Percentiles rank a stretch among this genome's conserved stretches.
Conservation (phyloP, 2,888 invertebrate genomes). For the Epirrhoe tristata region DNA sequence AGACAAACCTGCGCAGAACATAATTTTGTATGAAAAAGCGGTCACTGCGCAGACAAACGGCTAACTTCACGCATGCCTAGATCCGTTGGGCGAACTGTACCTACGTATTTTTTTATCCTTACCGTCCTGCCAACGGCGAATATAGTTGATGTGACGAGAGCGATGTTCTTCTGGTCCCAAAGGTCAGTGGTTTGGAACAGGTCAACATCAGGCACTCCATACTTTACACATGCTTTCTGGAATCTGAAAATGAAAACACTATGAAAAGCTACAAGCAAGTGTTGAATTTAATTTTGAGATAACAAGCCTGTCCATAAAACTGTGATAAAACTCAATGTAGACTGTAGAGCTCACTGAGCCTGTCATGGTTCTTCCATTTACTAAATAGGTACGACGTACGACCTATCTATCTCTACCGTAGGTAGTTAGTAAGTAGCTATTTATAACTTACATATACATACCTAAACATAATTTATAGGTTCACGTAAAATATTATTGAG, state of each 20-base stretch:
- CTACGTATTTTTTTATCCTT: constrained; percentile 49
- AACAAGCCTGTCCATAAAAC: too few relatives aligned
- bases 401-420: too few relatives aligned
- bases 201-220: constrained; percentile 94
- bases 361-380: too few relatives aligned
- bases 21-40: too few relatives aligned
- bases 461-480: neutral
- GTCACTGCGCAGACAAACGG: too few relatives aligned
- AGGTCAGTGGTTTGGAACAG: constrained; percentile 96
- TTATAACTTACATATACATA: neutral
- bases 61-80: too few relatives aligned
- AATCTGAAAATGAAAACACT: constrained; percentile 83
- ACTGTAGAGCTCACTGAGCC: too few relatives aligned
- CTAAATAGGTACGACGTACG: neutral
- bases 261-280: neutral
- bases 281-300: too few relatives aligned
- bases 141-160: constrained; percentile 94
- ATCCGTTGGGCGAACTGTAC: too few relatives aligned
- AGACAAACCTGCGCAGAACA: too few relatives aligned
- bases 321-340: too few relatives aligned
- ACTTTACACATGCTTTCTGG: constrained; percentile 91
- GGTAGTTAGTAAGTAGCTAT: neutral
- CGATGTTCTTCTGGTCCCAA: constrained; percentile 96
- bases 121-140: constrained; percentile 95
- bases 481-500: constrained; percentile 3